phyloP scores from a whole-genome alignment of 2,888 invertebrate species.

The Gastrophysa polygoni region DNA sequence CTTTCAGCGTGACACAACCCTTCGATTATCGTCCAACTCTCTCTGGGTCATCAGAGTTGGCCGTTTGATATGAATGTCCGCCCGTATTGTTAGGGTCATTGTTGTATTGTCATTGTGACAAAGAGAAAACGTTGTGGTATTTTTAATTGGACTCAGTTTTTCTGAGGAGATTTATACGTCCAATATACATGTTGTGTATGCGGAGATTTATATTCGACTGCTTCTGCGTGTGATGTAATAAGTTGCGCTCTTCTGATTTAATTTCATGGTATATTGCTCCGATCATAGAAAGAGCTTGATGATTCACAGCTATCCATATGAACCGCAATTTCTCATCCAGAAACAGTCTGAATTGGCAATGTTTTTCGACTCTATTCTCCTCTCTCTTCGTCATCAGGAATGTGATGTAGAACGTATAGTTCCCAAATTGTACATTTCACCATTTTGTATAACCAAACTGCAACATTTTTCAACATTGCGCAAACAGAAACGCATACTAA shows the following conservation, averaged over 20 bases:
- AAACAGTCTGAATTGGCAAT: no score
- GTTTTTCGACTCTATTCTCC: no score
- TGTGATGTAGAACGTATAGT: no score
- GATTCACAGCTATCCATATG: no score
- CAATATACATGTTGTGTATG: background rate
- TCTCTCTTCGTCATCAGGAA: no score
- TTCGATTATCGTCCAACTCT: slow-evolving; percentile 30
- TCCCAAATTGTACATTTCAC: no score
- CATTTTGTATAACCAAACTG: no score
- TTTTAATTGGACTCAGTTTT: slow-evolving; percentile 10
- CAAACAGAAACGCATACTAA: no score
- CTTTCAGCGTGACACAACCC: slow-evolving; percentile 23
- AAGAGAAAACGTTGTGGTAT: slow-evolving; percentile 5
- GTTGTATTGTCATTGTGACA: slow-evolving; percentile 19
- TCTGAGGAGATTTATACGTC: background rate
- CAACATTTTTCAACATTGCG: no score
- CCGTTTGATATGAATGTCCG: slow-evolving; percentile 24
- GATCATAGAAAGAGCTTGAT: no score
- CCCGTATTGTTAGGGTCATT: slow-evolving; percentile 20
- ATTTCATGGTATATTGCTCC: background rate
- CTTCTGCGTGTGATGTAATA: background rate
- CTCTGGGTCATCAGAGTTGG: slow-evolving; percentile 26
- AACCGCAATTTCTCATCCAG: no score
- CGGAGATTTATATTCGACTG: background rate
- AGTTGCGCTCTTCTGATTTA: background rate